Base-by-base conservation (phyloP, 2,797 vertebrate species). In the Anabas testudineus region DNA sequence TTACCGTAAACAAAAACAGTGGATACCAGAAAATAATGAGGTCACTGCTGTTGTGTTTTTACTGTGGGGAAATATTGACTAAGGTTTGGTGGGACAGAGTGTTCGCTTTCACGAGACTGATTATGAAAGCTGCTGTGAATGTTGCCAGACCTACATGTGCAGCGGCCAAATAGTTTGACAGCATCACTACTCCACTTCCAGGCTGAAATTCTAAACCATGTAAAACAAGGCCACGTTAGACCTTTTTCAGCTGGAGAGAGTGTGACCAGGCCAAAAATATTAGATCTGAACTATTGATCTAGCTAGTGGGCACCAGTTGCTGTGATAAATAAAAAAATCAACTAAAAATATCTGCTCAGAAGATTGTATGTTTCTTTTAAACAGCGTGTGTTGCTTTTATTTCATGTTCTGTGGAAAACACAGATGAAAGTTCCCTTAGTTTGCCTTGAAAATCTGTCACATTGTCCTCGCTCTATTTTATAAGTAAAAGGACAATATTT, bases 61-160 rank as follows among this genome's bases (percentile, higher is more conserved):
- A 28, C 3, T 21, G 0, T 18, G 15, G 14, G 10, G 13, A 19
- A 65, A 47, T 43, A 22, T 56, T 70, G 52, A 67, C 57, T 37
- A 36, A 61, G 16, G 30, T 9, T 18, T 14, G 26, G n/a, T 7
- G 5, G 58, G 42, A 73, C 77, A 54, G 1, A 0, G n/a, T 0
- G 48, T 75, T 13, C 34, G 1, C 21, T 64, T 51, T 55, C 47
- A 68, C 47, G 43, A 0, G 22, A 71, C 19, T 48, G 63, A 57
- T 48, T 64, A 2, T 36, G 52, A 22, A 49, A 16, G 6, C 74
- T 71, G 54, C 61, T 80, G 74, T 32, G 52, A 52, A 18, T 21
- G 6, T 47, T 65, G 36, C 34, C 80, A 82, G 45, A 65, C 15
- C 22, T 3, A 18, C 28, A 5, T 12, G 14, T 43, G 10, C 2